phyloP scores from a whole-genome alignment of 2,113 vertebrate genomes.

The Dolichallabes microphthalmus region DNA sequence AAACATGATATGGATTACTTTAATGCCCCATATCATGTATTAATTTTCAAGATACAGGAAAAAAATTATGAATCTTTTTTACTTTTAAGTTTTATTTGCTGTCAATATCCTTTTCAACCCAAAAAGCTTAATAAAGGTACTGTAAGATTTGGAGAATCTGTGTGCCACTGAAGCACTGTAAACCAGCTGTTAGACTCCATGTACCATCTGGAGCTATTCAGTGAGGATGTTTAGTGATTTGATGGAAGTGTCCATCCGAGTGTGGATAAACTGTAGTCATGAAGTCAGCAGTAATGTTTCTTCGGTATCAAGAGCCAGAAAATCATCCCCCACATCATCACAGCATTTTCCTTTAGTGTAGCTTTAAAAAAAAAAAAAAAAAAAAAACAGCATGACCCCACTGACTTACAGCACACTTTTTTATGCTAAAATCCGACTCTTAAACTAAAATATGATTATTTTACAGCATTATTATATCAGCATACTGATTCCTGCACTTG shows the following conservation, averaged over 20 bases:
- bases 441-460: too few species aligned
- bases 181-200: constrained; percentile 12
- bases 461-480: background rate
- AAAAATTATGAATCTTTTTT: background rate
- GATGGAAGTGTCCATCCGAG: background rate
- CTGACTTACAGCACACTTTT: background rate
- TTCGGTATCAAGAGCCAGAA: background rate
- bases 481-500: background rate
- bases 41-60: background rate
- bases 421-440: background rate
- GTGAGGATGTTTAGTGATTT: background rate
- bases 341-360: background rate
- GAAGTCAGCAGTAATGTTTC: background rate
- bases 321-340: background rate
- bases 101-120: background rate
- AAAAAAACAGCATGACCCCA: too few species aligned
- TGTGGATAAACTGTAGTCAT: background rate
- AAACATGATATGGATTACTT: background rate
- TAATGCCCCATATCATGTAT: background rate
- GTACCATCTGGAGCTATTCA: constrained; percentile 7
- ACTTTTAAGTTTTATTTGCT: background rate
- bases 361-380: background rate
- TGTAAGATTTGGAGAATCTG: background rate
- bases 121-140: background rate
- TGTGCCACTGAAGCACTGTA: background rate